Evolutionary conservation across 2,888 invertebrate species (phyloP), one percentile per base, ranked within the genome.

Genomic region (Dusona sp.): DNA sequence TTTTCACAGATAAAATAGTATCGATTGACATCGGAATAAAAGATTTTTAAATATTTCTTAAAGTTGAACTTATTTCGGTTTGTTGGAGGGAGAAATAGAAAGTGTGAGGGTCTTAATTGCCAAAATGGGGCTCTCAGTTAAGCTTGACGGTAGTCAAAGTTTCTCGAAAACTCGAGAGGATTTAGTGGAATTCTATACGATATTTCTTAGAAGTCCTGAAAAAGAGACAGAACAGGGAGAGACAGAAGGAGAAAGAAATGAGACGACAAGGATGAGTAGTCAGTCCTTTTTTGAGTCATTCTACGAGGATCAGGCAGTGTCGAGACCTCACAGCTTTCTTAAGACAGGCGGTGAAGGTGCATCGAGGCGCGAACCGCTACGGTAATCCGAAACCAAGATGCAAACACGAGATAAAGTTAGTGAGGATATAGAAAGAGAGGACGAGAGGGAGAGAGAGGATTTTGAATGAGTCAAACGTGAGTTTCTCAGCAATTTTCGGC

Each of bases 361-460:
- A 83, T 84, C 89, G 84, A 90, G 89, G 90, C 87, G 90, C 87
- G 88, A 91, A 87, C 87, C 77, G 80, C 85, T 90, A 89, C 88
- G 89, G 90, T 91, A 92, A 92, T 90, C 89, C 88, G 91, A 92
- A 89, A 91, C 90, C 89, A 87, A 91, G 92, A 92, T 92, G 91
- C 92, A 91, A 92, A 91, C 91, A 89, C 75, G 87, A 92, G 92
- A 92, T 92, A 92, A 91, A 89, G 88, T 88, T 87, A 78, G 48
- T 79, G 45, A 87, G 86, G 87, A 82, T 86, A 87, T 88, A 87
- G 83, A 75, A 48, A 77, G 79, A 72, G 61, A 54, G 36, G 16
- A 54, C 48, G 38, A 68, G 42, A 54, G 61, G 64, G 70, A 19
- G 45, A 70, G 64, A 25, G 77, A 74, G 57, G 11, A 22, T 51